Conservation (phyloP, 2,888 invertebrate genomes). For the Temnothorax ravouxi region DNA sequence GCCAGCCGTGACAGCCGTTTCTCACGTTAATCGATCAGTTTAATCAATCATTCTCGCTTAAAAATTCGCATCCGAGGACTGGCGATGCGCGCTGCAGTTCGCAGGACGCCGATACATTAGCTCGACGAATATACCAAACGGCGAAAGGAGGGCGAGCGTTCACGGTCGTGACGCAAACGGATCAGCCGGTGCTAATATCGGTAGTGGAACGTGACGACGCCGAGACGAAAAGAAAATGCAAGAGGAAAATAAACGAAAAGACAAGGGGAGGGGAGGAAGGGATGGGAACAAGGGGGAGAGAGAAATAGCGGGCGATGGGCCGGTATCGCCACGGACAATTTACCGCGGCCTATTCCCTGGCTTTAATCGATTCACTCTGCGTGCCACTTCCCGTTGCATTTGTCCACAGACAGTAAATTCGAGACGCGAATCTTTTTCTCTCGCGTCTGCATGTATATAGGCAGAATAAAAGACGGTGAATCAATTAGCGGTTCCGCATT, state of each 20-base stretch:
- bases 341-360: constrained; percentile 41
- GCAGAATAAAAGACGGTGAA: constrained; percentile 12
- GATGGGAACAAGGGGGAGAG: background rate
- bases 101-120: constrained; percentile 28
- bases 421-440: background rate
- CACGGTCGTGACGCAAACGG: constrained; percentile 74
- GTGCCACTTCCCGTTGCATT: constrained; percentile 40
- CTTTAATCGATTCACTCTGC: constrained; percentile 51
- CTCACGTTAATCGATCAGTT: constrained; percentile 23
- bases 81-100: background rate
- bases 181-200: constrained; percentile 75
- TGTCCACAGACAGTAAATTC: constrained; percentile 13
- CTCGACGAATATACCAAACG: constrained; percentile 40
- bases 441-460: constrained; percentile 11
- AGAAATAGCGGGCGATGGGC: constrained; percentile 24
- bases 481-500: constrained; percentile 32
- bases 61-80: constrained; percentile 10
- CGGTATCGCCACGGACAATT: constrained; percentile 55
- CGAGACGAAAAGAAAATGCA: constrained; percentile 63
- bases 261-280: constrained; percentile 3
- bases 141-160: constrained; percentile 72
- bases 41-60: constrained; percentile 17
- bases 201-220: constrained; percentile 75
- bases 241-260: constrained; percentile 41
- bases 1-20: constrained; percentile 10